Percentiles rank a stretch among this genome's conserved stretches.
Conservation (phyloP, 2,113 vertebrate species). For the Phrynocephalus versicolor region DNA sequence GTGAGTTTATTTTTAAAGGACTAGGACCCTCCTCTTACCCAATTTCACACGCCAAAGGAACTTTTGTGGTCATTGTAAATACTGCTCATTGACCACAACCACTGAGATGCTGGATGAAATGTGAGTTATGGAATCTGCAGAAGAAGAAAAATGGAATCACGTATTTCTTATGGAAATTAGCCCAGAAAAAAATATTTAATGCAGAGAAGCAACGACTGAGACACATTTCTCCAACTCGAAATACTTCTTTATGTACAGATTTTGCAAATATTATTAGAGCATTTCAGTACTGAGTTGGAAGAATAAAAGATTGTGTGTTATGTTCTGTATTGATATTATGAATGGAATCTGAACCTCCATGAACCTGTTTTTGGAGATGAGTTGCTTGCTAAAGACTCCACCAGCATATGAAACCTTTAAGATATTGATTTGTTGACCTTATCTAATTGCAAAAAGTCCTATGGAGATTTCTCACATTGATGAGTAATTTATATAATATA, state of each 20-base stretch:
- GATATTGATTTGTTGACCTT: slow-evolving; percentile 28
- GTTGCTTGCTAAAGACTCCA: not conserved
- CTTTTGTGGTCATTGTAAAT: not conserved
- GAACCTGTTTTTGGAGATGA: rapidly evolving
- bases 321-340: not conserved
- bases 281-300: not conserved
- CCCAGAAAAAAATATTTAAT: not conserved
- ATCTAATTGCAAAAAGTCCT: not conserved
- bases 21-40: not conserved
- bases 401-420: not conserved
- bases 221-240: not conserved
- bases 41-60: not conserved
- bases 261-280: not conserved
- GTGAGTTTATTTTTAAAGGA: slow-evolving; percentile 19
- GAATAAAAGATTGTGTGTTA: not conserved
- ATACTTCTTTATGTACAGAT: not conserved
- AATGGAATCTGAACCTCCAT: not conserved
- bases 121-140: no score
- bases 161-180: not conserved
- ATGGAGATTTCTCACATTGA: not conserved
- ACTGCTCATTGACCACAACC: not conserved
- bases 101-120: not conserved
- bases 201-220: not conserved
- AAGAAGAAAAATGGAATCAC: no score
- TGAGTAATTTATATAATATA: not conserved